phyloP scores from a whole-genome alignment of 2,888 invertebrate species.

The Drosophila phalerata region DNA sequence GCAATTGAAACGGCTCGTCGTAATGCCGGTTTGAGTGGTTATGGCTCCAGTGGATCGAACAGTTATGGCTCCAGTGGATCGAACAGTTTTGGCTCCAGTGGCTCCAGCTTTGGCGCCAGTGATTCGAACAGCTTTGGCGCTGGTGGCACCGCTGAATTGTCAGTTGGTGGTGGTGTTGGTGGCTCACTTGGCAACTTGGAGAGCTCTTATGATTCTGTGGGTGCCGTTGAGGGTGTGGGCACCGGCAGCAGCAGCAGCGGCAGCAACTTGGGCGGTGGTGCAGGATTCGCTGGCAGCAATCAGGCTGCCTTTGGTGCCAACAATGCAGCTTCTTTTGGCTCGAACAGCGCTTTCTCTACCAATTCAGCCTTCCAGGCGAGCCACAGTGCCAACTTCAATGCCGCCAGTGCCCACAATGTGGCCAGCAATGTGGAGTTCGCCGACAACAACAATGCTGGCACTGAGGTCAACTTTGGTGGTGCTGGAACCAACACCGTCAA shows the following conservation, averaged over 20 bases:
- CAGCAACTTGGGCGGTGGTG: conserved; percentile 44
- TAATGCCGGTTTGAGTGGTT: conserved; percentile 45
- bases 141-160: conserved; percentile 32
- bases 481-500: conserved; percentile 53
- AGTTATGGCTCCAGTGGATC: conserved; percentile 40
- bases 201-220: conserved; percentile 70
- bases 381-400: conserved; percentile 68
- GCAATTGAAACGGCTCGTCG: conserved; percentile 83
- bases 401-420: conserved; percentile 56
- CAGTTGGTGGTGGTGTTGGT: conserved; percentile 14
- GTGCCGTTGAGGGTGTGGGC: conserved; percentile 57
- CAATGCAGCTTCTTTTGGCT: conserved; percentile 55
- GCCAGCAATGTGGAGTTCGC: conserved; percentile 70
- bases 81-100: conserved; percentile 29
- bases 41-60: conserved; percentile 37
- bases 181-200: conserved; percentile 57
- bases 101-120: conserved; percentile 18
- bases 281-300: conserved; percentile 63
- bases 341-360: conserved; percentile 57
- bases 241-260: conserved; percentile 27
- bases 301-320: conserved; percentile 47
- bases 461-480: conserved; percentile 68
- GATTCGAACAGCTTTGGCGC: conserved; percentile 43
- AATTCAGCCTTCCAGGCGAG: conserved; percentile 68
- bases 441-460: conserved; percentile 58